These are phyloP conservation scores for Calycopis cecrops DNA, from an alignment of 1,140 invertebrate genomes.

Conservation along the genomic window DNA sequence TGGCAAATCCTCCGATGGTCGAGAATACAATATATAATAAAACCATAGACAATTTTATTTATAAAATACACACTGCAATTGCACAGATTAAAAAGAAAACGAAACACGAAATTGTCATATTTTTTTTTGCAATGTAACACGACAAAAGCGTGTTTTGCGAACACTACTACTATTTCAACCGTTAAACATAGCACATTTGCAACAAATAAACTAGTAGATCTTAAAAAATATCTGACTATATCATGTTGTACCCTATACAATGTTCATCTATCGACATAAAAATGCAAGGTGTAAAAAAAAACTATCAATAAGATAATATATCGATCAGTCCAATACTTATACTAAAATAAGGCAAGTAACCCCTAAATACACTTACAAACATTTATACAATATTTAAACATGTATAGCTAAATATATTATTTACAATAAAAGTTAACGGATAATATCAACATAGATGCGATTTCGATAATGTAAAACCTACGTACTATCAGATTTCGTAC, in stretches of 20 bases:
- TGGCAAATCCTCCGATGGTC: no score
- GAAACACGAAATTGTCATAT: no score
- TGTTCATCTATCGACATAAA: conserved; percentile 40
- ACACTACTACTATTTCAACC: no score
- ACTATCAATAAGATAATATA: conserved; percentile 41
- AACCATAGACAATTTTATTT: no score
- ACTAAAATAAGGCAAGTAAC: conserved; percentile 62
- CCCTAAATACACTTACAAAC: conserved; percentile 36
- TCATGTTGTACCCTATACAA: conserved; percentile 41
- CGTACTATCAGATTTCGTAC: conserved; percentile 11
- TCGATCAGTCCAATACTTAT: conserved; percentile 67
- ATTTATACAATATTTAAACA: conserved; percentile 16
- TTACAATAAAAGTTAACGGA: conserved; percentile 25
- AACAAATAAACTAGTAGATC: conserved; percentile 33
- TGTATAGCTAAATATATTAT: conserved; percentile 25
- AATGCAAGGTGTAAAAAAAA: conserved; percentile 57
- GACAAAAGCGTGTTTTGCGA: no score
- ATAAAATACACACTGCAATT: no score
- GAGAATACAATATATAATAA: no score
- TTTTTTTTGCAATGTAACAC: no score
- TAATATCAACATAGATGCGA: conserved; percentile 25
- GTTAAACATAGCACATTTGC: no score
- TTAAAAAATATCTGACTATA: conserved; percentile 41
- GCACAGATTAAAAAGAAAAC: no score
- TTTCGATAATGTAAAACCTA: conserved; percentile 8